Conservation (phyloP, 2,888 invertebrate genomes). For the Amiota communis region DNA sequence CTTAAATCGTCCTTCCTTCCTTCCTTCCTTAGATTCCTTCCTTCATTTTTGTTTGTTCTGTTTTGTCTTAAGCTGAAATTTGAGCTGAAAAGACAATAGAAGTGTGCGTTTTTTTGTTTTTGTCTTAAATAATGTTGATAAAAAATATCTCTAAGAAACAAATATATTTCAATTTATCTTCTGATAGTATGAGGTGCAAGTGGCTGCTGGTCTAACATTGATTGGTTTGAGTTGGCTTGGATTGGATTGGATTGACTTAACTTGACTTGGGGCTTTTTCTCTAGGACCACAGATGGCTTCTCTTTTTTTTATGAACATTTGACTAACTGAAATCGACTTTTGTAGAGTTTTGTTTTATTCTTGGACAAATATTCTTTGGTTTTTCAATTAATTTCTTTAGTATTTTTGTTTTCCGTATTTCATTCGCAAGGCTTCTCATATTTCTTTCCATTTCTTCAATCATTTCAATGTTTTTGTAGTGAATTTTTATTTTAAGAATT, state of each 20-base stretch:
- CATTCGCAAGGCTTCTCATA: too few species aligned
- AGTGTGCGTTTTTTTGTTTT: neutral
- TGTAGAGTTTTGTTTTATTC: constrained; percentile 37
- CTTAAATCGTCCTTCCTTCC: neutral
- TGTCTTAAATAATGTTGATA: constrained; percentile 52
- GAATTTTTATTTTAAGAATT: constrained; percentile 22
- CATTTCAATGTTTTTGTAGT: neutral
- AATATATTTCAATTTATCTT: constrained; percentile 7
- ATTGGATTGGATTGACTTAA: constrained; percentile 30
- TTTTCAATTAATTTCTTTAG: constrained; percentile 59
- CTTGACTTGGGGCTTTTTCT: constrained; percentile 45
- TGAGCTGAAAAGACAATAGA: constrained; percentile 58
- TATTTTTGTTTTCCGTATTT: constrained; percentile 4
- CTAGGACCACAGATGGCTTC: too few species aligned
- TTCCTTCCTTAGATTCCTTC: neutral
- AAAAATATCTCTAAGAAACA: constrained; percentile 26
- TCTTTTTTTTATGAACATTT: too few species aligned
- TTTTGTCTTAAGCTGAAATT: constrained; percentile 68
- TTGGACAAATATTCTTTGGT: constrained; percentile 46
- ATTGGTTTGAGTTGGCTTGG: constrained; percentile 7
- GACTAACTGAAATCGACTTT: neutral
- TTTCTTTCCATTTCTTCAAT: too few species aligned
- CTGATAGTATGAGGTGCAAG: neutral
- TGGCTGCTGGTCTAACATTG: constrained; percentile 10
- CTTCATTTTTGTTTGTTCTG: constrained; percentile 29